Evolutionary conservation across 1,140 invertebrate genomes (phyloP).

Genomic region (Maniola jurtina): DNA sequence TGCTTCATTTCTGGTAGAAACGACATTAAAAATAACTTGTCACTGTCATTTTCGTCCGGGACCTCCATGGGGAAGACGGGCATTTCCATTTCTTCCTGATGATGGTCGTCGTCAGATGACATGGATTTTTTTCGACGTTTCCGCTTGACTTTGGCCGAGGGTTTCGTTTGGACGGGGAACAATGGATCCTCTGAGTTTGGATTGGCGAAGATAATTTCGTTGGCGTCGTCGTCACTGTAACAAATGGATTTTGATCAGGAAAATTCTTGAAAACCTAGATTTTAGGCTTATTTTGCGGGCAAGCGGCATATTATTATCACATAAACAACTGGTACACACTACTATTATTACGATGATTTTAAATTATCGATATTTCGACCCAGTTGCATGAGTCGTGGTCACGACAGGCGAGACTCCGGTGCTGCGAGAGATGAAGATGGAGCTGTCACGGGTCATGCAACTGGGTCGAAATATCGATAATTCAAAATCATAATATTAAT

Average conservation of each 20-base stretch:
- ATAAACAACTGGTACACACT: too few relatives aligned
- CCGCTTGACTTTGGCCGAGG: conserved; percentile 29
- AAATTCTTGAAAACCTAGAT: too few relatives aligned
- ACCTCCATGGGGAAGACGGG: conserved; percentile 46
- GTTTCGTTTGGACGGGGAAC: conserved; percentile 25
- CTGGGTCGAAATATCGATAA: too few relatives aligned
- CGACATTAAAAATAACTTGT: conserved; percentile 61
- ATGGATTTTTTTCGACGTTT: conserved; percentile 36
- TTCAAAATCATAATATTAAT: too few relatives aligned
- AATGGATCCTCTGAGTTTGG: conserved; percentile 15
- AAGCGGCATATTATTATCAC: too few relatives aligned
- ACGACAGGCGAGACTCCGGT: too few relatives aligned
- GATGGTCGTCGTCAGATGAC: conserved; percentile 33
- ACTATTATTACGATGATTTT: too few relatives aligned
- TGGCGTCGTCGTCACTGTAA: conserved; percentile 40
- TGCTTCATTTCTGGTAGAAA: conserved; percentile 67
- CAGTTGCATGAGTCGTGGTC: too few relatives aligned
- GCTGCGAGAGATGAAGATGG: too few relatives aligned
- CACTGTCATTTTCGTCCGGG: conserved; percentile 53
- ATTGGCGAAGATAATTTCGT: conserved; percentile 26
- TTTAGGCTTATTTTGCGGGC: too few relatives aligned
- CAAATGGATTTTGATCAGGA: neutral
- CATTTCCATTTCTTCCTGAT: conserved; percentile 58
- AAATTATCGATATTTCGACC: too few relatives aligned
- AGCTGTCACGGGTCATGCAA: too few relatives aligned